phyloP scores from a whole-genome alignment of 2,113 vertebrate species.

The Rhinoptilus africanus region DNA sequence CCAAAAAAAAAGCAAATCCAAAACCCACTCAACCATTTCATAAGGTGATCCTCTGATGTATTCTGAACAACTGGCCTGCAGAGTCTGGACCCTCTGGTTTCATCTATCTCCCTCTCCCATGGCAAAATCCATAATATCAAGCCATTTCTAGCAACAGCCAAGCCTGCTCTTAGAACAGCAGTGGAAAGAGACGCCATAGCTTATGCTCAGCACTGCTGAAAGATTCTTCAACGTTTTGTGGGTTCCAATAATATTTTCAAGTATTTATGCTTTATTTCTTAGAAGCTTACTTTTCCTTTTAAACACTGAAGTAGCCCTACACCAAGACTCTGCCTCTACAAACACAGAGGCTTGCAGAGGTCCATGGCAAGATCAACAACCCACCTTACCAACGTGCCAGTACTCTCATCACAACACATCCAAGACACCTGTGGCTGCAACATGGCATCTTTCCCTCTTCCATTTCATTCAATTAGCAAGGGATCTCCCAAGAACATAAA shows the following conservation, averaged over 20 bases:
- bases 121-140: neutral
- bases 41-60: neutral
- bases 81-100: neutral
- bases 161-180: neutral
- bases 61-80: neutral
- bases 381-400: rapidly evolving
- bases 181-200: neutral
- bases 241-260: neutral
- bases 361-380: neutral
- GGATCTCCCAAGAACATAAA: neutral
- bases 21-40: neutral
- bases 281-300: neutral
- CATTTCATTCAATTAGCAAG: neutral
- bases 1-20: neutral
- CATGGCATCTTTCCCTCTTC: neutral
- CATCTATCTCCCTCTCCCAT: neutral
- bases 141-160: neutral
- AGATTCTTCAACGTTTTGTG: neutral
- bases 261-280: neutral
- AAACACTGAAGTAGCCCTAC: neutral
- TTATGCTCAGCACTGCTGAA: neutral
- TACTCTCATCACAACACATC: rapidly evolving
- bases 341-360: neutral
- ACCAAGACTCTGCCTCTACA: neutral
- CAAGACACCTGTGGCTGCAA: neutral